Conservation (phyloP, 2,888 invertebrate genomes). For the Hydriomena furcata region DNA sequence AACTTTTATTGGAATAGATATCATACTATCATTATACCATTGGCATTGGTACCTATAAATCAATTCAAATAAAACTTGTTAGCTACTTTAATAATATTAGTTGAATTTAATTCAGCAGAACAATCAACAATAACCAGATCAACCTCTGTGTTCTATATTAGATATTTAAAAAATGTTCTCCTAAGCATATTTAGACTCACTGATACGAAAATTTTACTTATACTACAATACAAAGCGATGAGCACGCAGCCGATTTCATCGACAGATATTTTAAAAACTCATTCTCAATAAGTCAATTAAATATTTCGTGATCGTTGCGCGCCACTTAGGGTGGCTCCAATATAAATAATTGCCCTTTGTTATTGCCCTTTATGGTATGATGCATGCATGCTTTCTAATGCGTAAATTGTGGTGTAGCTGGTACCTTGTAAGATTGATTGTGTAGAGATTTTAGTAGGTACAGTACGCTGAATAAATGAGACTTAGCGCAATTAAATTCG, state of each 20-base stretch:
- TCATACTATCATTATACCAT: too few species aligned
- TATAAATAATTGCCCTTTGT: conserved; percentile 78
- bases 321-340: conserved; percentile 74
- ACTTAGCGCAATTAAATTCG: too few species aligned
- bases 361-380: conserved; percentile 58
- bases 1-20: too few species aligned
- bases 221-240: conserved; percentile 55
- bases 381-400: conserved; percentile 36
- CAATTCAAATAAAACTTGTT: too few species aligned
- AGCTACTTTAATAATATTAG: too few species aligned
- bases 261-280: conserved; percentile 75
- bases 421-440: conserved; percentile 6
- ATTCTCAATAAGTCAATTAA: conserved; percentile 84
- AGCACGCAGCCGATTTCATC: conserved; percentile 64
- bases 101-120: too few species aligned
- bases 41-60: too few species aligned
- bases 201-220: conserved; percentile 31
- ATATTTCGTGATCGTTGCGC: conserved; percentile 70
- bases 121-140: too few species aligned
- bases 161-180: too few species aligned
- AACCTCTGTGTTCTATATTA: too few species aligned
- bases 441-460: too few species aligned
- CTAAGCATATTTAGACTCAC: background rate
- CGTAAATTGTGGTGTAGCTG: conserved; percentile 18
- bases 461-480: too few species aligned